Conservation (phyloP, 2,797 vertebrate genomes). For the Sebastiscus tertius region DNA sequence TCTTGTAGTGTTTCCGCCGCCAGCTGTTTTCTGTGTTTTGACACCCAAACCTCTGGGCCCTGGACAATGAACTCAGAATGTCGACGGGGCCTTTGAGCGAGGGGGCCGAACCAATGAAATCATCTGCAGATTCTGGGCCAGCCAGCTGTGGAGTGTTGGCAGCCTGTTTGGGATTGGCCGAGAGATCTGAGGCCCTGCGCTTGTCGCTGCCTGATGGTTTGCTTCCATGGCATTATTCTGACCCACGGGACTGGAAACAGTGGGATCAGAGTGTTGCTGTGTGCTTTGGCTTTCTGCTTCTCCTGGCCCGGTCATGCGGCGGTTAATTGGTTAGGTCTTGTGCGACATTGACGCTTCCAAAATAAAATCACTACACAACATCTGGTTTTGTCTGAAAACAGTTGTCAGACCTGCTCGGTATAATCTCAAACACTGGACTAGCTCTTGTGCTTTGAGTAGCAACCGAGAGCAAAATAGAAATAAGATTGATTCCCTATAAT, state of each 20-base stretch:
- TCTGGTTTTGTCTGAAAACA: conserved; percentile 46
- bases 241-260: conserved; percentile 54
- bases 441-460: conserved; percentile 31
- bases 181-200: conserved; percentile 53
- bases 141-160: conserved; percentile 75
- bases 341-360: conserved; percentile 30
- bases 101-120: conserved; percentile 53
- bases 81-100: conserved; percentile 33
- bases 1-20: conserved; percentile 66
- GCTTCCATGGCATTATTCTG: conserved; percentile 64
- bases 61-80: conserved; percentile 67
- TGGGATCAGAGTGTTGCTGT: conserved; percentile 33
- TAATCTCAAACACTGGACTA: conserved; percentile 16
- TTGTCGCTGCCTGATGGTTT: conserved; percentile 58
- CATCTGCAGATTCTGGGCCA: conserved; percentile 49
- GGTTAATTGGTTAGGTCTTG: conserved; percentile 42
- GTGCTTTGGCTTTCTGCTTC: conserved; percentile 22
- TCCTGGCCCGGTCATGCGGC: conserved; percentile 13
- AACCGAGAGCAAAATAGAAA: conserved; percentile 42
- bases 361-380: conserved; percentile 41
- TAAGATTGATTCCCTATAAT: background rate
- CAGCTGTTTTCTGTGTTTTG: conserved; percentile 80
- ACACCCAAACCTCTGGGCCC: conserved; percentile 50
- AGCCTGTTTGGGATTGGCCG: conserved; percentile 56
- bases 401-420: conserved; percentile 18